Evolutionary conservation across 1,140 invertebrate species (phyloP), one percentile per base, ranked within the genome.

Genomic region (Drosophila kikkawai): DNA sequence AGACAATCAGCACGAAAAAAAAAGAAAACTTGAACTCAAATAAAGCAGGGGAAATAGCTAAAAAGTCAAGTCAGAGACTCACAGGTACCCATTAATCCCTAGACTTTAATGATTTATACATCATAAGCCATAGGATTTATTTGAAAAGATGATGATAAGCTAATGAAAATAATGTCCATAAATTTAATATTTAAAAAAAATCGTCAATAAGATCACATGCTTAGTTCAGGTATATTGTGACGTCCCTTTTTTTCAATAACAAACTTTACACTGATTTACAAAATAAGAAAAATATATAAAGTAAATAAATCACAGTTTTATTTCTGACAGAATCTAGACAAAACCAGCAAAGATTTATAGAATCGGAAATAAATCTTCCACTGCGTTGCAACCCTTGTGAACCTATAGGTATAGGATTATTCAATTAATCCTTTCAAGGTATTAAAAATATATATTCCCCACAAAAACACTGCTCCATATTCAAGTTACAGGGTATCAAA

Each of bases 1-100:
- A 51, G 56, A 53, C 53, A 47, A 67, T 17, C 47, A 45, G 55
- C 64, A 65, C 26, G 26, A 29, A 34, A 63, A 45, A 42, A 50
- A 29, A 64, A 53, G 26, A 13, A 48, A 75, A 66, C 42, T 67
- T 63, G 44, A 32, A 56, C 11, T 41, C 19, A 57, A 32, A 15
- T 15, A 42, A 58, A 71, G 41, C 26, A 56, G 39, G 37, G n/a
- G 8, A 32, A 48, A 22, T 36, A 39, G 13, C n/a, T 17, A 0
- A 11, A 37, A 47, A 44, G 19, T 13, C 7, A 48, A n/a, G 34
- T 5, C 11, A 22, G 7, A 37, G 37, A 7, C n/a, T 39, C 0
- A 11, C 3, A 17, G 22, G 13, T 42, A 42, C 15, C 26, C 7
- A 44, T 4, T 17, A 58, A 8, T 11, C 1, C 1, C 9, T 8